These are phyloP conservation scores for Pedionomus torquatus DNA, from an alignment of 2,113 vertebrate species.

Conservation along the genomic window DNA sequence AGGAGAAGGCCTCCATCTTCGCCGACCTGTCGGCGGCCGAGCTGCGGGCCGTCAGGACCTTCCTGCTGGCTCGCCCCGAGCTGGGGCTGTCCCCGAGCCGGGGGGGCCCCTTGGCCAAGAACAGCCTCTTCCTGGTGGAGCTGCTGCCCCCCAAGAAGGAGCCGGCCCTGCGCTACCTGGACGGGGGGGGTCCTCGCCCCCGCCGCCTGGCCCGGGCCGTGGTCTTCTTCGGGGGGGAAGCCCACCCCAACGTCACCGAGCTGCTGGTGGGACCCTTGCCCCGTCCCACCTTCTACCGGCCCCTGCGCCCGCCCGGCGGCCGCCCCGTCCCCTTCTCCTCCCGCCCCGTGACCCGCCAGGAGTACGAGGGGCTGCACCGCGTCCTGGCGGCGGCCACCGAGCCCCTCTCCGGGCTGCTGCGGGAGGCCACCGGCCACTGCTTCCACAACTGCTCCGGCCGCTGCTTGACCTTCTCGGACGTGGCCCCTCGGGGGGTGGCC, in stretches of 20 bases:
- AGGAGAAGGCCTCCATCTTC: slow-evolving; percentile 74
- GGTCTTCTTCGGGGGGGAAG: slow-evolving; percentile 80
- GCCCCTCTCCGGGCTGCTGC: slow-evolving; percentile 78
- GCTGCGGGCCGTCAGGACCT: slow-evolving; percentile 77
- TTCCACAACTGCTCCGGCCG: slow-evolving; percentile 74
- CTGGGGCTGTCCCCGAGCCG: slow-evolving; percentile 71
- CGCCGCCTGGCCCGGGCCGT: slow-evolving; percentile 82
- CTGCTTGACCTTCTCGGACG: slow-evolving; percentile 86
- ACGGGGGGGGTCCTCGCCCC: slow-evolving; percentile 71
- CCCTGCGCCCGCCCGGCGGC: not conserved
- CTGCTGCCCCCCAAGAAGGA: slow-evolving; percentile 84
- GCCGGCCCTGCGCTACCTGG: slow-evolving; percentile 79
- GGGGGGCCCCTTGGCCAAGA: slow-evolving; percentile 75
- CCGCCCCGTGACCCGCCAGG: slow-evolving; percentile 73
- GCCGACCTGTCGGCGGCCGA: slow-evolving; percentile 81
- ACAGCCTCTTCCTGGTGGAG: slow-evolving; percentile 89
- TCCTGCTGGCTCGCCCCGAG: slow-evolving; percentile 76
- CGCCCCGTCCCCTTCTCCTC: slow-evolving; percentile 72
- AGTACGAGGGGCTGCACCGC: slow-evolving; percentile 72
- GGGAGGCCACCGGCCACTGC: slow-evolving; percentile 78
- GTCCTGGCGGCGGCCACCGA: slow-evolving; percentile 45
- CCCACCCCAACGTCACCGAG: slow-evolving; percentile 87
- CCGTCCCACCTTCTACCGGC: slow-evolving; percentile 63
- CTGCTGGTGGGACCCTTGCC: slow-evolving; percentile 85
- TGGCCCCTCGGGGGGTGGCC: slow-evolving; percentile 83